Base-by-base conservation (phyloP, 2,888 invertebrate genomes). In the Cryptocheilus praepositus region DNA sequence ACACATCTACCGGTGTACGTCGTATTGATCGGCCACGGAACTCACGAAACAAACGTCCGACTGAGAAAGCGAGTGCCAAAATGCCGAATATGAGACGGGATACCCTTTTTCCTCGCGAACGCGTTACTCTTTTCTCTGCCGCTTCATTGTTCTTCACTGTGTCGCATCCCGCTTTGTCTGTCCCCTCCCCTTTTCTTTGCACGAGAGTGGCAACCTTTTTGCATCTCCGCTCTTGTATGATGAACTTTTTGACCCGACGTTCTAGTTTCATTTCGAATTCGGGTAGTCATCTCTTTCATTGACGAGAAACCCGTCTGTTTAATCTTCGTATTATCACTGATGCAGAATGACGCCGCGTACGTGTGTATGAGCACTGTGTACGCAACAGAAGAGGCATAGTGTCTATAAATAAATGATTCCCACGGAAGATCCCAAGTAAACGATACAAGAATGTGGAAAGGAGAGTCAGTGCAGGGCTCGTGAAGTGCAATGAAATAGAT, bases 271-370 rank as follows among this genome's bases (percentile, higher is more conserved):
- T 11, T 53, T 25, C 22, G 53, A 25, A 53, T 53, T n/a, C 2
- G 21, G 45, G 11, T n/a, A 89, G 89, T 89, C 75, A 89, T 89
- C 89, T 67, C 80, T 68, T 70, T 90, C 90, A 70, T 89, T 89
- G 53, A 36, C 36, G 4, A 1, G 13, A 1, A 2, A 7, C 36
- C 36, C 11, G 13, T 36, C 36, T 2, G 36, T 11, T 8, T 11
- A 11, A 36, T 36, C 36, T 36, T 36, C 36, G 11, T 36, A 36
- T 36, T 36, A 36, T 36, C 4, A 36, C 1, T 36, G 36, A 36
- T 36, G 36, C 36, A 36, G 36, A 36, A 36, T 11, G 36, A 7
- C 36, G 8, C 2, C 36, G 36, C 36, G 11, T 11, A 11, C 36
- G 11, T 11, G 36, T 36, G 88, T 83, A 43, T 74, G 8, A 36